phyloP scores from a whole-genome alignment of 2,888 invertebrate genomes.

The Cryptocheilus praepositus region DNA sequence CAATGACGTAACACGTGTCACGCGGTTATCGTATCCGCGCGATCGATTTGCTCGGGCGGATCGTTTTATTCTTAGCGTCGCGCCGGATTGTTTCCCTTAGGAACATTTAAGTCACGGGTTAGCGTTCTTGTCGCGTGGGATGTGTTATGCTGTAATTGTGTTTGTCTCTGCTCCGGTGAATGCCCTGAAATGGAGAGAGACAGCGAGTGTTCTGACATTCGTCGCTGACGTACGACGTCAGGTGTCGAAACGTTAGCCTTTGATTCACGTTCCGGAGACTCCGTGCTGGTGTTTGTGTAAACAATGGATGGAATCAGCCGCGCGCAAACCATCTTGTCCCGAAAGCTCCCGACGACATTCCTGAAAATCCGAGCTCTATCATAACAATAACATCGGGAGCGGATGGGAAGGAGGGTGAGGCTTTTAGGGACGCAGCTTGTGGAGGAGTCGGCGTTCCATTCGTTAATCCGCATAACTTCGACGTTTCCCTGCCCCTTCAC shows the following conservation, averaged over 20 bases:
- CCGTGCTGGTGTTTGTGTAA: conserved; percentile 34
- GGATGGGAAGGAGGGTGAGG: conserved; percentile 24
- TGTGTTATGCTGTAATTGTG: no score
- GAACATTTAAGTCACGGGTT: no score
- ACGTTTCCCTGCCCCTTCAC: conserved; percentile 39
- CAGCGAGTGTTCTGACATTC: not conserved
- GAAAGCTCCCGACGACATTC: conserved; percentile 33
- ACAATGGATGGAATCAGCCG: conserved; percentile 33
- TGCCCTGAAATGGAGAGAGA: not conserved
- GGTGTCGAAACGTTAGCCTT: conserved; percentile 33
- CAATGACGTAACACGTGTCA: no score
- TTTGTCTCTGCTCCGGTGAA: no score
- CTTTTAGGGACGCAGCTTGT: conserved; percentile 18
- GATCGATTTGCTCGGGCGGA: no score
- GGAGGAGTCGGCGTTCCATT: conserved; percentile 32
- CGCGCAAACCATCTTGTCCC: not conserved
- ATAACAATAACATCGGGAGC: conserved; percentile 42
- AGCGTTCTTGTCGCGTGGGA: no score
- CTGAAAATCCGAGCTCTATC: conserved; percentile 37
- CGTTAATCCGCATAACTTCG: conserved; percentile 63
- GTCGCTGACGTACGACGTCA: conserved; percentile 41
- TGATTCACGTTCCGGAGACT: conserved; percentile 19
- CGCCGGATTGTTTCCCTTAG: no score
- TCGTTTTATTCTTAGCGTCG: no score
- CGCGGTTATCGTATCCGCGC: no score